Percentiles rank a stretch among this genome's conserved stretches.
These are phyloP conservation scores for Erpetoichthys calabaricus DNA, from an alignment of 2,797 vertebrate species.

Conservation along the genomic window DNA sequence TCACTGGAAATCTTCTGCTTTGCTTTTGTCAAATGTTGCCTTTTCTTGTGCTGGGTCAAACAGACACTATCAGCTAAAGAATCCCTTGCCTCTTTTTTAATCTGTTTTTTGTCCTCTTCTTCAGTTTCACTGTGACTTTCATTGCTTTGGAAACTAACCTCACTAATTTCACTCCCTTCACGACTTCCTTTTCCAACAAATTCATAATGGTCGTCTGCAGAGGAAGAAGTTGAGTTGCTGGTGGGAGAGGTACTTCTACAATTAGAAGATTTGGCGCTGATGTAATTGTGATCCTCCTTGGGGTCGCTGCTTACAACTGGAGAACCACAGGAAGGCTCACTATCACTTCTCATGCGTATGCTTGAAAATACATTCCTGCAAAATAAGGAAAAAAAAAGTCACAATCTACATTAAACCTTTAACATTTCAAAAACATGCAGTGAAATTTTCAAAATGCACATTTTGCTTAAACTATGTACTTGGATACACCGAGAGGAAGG, in stretches of 20 bases:
- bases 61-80: conserved; percentile 58
- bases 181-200: conserved; percentile 64
- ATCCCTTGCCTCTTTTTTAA: conserved; percentile 63
- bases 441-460: too few species aligned
- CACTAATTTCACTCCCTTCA: conserved; percentile 74
- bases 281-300: conserved; percentile 91
- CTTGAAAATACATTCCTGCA: conserved; percentile 71
- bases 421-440: neutral
- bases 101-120: conserved; percentile 66
- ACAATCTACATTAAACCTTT: conserved; percentile 2
- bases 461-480: too few species aligned
- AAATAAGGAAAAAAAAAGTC: conserved; percentile 1
- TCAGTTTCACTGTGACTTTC: conserved; percentile 67
- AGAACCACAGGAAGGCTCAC: conserved; percentile 67
- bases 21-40: conserved; percentile 71
- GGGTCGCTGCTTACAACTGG: conserved; percentile 75
- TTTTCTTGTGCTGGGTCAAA: conserved; percentile 63
- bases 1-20: conserved; percentile 68
- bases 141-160: conserved; percentile 55
- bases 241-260: conserved; percentile 59
- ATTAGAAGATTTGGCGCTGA: conserved; percentile 76
- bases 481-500: too few species aligned
- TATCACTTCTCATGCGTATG: conserved; percentile 72
- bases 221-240: conserved; percentile 53
- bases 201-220: conserved; percentile 53